Conservation (phyloP, 92 coral and sea anemone genomes). For the Actinostola sp. region DNA sequence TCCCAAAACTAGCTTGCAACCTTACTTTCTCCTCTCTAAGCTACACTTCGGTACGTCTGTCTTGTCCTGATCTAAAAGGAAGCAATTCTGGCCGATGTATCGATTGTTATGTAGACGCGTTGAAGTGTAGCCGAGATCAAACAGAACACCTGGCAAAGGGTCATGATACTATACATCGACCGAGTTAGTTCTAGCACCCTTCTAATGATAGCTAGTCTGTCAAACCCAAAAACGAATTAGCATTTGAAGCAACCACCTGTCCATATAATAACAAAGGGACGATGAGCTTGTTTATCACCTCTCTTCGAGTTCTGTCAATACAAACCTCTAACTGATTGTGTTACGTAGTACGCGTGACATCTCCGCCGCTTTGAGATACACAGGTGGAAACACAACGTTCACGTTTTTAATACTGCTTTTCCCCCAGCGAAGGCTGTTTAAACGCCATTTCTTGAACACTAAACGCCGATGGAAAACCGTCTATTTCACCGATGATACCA, state of each 20-base stretch:
- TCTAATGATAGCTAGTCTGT: conserved; percentile 70
- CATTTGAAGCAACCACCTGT: conserved; percentile 87
- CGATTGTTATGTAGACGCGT: conserved; percentile 8
- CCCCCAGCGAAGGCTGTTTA: not conserved
- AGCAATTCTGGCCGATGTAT: conserved; percentile 11
- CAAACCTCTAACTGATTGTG: conserved; percentile 66
- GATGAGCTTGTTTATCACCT: conserved; percentile 81
- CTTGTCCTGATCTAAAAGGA: not conserved
- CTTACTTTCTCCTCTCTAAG: too few relatives aligned
- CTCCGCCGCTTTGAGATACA: not conserved
- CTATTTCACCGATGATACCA: too few relatives aligned
- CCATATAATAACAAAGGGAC: conserved; percentile 51
- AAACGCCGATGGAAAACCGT: too few relatives aligned
- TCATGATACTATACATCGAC: conserved; percentile 41
- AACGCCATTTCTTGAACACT: too few relatives aligned
- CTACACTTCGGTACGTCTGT: too few relatives aligned
- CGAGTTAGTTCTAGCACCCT: conserved; percentile 39
- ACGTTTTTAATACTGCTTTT: not conserved
- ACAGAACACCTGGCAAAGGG: conserved; percentile 66
- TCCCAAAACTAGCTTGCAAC: too few relatives aligned
- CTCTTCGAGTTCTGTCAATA: conserved; percentile 65
- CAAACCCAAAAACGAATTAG: conserved; percentile 68
- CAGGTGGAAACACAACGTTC: conserved; percentile 10
- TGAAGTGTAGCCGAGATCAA: conserved; percentile 18
- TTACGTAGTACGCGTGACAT: conserved; percentile 49